Evolutionary conservation across 1,140 invertebrate genomes (phyloP), one percentile per base, ranked within the genome.

Genomic region (Drosophila rufa): DNA sequence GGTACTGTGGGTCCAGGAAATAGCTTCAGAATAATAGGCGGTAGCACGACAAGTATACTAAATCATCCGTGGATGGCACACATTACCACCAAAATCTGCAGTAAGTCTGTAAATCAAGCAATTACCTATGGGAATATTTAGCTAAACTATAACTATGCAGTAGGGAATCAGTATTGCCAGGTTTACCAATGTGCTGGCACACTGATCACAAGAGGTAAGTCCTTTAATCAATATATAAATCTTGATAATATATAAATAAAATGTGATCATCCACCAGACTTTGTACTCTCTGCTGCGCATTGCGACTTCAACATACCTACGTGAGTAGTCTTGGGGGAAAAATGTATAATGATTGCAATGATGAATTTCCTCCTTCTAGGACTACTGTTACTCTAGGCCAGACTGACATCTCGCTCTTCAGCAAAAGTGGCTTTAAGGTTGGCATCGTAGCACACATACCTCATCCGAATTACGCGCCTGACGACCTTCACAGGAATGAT

Each of bases 11-110:
- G 11, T 22, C 15, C 14, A 9, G 43, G 17, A 3, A 1, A 17
- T 7, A 6, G 4, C 9, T 4, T 11, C 4, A 50, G 11, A 19
- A 40, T 65, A n/a, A 0, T 14, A 4, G 2, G 27, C 3, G 40
- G 61, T 4, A 0, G 2, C 0, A 3, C 3, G 9, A 40, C 50
- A 22, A 27, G 55, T n/a, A 56, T 53, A 17, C 25, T 22, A 8
- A 27, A 11, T 14, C 55, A 65, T 17, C 61, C 50, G 4, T 65
- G 61, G 61, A 65, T 56, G 61, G 61, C 50, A 8, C 2, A 45
- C 15, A n/a, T 65, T 7, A 3, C 2, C 3, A 30, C 38, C 4
- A 4, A 2, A 0, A 7, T 7, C 27, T 7, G 27, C 27, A 30
- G 27, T 30, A 30, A 30, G 27, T 30, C 27, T 30, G 7, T 30